A percentile compares a stretch with the other conserved stretches of the same genome.
Evolutionary conservation across 2,797 vertebrate species (phyloP).

Genomic region (Macroramphosus scolopax): DNA sequence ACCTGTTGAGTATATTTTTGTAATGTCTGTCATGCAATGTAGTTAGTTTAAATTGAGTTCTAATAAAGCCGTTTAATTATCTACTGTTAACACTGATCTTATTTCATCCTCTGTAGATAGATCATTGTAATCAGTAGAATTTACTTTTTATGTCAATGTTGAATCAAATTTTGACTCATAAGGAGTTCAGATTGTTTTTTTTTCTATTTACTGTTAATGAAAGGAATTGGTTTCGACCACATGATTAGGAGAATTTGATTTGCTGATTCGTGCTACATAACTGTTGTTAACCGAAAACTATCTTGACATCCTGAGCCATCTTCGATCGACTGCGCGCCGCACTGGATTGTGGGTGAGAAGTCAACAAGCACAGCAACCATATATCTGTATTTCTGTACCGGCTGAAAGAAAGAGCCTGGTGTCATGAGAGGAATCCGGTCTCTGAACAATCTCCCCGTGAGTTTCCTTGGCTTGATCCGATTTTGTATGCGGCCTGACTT

Average conservation of each 20-base stretch:
- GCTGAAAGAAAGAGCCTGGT: conserved; percentile 58
- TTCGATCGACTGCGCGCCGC: conserved; percentile 14
- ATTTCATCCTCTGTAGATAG: too few species aligned
- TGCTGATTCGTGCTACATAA: too few species aligned
- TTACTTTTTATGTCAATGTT: too few species aligned
- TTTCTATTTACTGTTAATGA: background rate
- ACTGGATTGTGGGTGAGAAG: conserved; percentile 65
- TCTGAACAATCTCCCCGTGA: conserved; percentile 70
- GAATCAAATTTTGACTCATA: too few species aligned
- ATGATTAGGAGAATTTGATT: too few species aligned
- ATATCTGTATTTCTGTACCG: conserved; percentile 51
- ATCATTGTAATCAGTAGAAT: too few species aligned
- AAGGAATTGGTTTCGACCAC: background rate
- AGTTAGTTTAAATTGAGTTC: conserved; percentile 39
- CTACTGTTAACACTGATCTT: conserved; percentile 16
- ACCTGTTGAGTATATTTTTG: conserved; percentile 66
- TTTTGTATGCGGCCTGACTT: fast-evolving
- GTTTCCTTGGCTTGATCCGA: conserved; percentile 11
- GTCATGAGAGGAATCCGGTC: conserved; percentile 74
- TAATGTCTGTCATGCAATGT: conserved; percentile 51
- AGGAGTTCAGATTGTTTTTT: too few species aligned
- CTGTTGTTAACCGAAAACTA: background rate
- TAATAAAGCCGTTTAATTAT: conserved; percentile 59
- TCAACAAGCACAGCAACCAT: conserved; percentile 18
- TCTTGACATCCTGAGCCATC: conserved; percentile 20